Base-by-base conservation (phyloP, 2,797 vertebrate species). In the Sylvia borin region DNA sequence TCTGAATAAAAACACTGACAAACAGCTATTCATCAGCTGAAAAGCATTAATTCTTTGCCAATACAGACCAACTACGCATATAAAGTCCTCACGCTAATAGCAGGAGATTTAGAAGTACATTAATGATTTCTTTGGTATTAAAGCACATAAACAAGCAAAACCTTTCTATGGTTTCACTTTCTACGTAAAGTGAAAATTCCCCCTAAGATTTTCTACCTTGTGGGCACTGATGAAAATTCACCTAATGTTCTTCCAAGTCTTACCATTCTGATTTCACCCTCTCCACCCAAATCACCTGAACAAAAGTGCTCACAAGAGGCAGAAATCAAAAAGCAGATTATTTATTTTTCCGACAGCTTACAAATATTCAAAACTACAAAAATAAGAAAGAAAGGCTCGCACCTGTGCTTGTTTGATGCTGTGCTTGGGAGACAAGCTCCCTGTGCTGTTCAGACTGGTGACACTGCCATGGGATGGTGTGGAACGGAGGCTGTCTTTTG, bases 381-480 rank as follows among this genome's bases (percentile, higher is more conserved):
- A 62, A 12, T 3, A 18, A 36, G 11, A 1, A n/a, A 61, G 7
- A 6, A 4, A 27, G 9, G 7, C 1, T 1, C 13, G 13, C 97
- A 99, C 99, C 99, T 99, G 99, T 40, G 97, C 85, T 31, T 98
- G 99, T 95, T 99, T 99, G 83, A 99, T 97, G 22, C 98, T 96
- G 96, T 99, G 99, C 97, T 99, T 99, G n/a, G 99, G 99, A 3
- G 99, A 99, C 74, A 99, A 97, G 95, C 99, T 99, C 45, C 98
- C 99, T 0, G 98, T 98, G 92, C 99, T 99, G 97, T 99, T 99
- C n/a, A 99, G 98, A 6, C 99, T 99, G 96, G 98, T 99, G 97
- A 98, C 99, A 54, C 99, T 99, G 91, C 99, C 99, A 0, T 99
- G 99, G 22, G 99, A 99, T 0, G 99, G 99, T 0, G 99, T 99